Evolutionary conservation across 37 sponge, comb jelly and placozoan genomes (phyloP).

Genomic region (Eunapius fragilis): DNA sequence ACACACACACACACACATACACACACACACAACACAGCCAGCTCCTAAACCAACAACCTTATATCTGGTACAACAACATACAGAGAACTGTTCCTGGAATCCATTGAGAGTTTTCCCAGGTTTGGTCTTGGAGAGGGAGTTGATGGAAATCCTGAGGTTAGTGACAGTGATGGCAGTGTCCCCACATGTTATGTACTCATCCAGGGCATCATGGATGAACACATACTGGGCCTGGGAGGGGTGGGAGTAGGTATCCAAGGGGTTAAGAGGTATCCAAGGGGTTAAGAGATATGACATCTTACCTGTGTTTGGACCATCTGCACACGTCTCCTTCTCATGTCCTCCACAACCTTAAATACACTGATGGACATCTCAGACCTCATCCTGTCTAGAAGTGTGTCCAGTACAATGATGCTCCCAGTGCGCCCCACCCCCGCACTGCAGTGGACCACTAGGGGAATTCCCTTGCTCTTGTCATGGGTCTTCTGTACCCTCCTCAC

Average conservation of each 20-base stretch:
- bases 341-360: slow-evolving; percentile 56
- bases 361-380: slow-evolving; percentile 39
- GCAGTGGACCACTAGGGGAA: slow-evolving; percentile 67
- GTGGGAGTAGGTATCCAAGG: neutral
- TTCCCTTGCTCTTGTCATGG: slow-evolving; percentile 12
- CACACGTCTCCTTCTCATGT: slow-evolving; percentile 64
- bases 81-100: slow-evolving; percentile 49
- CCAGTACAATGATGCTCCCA: slow-evolving; percentile 49
- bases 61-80: neutral
- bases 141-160: slow-evolving; percentile 27
- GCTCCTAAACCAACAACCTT: neutral
- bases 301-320: slow-evolving; percentile 87
- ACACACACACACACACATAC: too few species aligned
- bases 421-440: slow-evolving; percentile 73
- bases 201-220: slow-evolving; percentile 81
- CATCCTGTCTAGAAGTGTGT: slow-evolving; percentile 44
- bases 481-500: slow-evolving; percentile 32
- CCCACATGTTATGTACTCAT: slow-evolving; percentile 74
- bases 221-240: slow-evolving; percentile 63
- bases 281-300: too few species aligned
- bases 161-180: slow-evolving; percentile 43
- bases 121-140: slow-evolving; percentile 33
- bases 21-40: neutral
- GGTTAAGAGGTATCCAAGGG: neutral
- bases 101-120: slow-evolving; percentile 54